Conservation (phyloP, 2,113 vertebrate genomes). For the Stercorarius parasiticus region DNA sequence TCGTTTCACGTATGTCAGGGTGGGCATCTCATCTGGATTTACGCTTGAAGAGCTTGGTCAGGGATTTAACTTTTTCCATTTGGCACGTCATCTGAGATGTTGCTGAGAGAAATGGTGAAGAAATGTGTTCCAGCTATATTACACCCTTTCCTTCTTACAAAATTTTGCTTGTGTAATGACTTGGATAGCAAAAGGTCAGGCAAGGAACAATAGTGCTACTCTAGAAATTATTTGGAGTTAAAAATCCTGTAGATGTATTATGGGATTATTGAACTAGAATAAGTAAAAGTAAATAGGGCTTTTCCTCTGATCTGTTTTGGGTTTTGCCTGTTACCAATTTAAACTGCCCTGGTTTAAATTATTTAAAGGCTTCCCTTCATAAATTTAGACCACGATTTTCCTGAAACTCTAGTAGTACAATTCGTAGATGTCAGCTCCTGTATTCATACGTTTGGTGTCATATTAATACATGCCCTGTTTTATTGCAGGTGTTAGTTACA, state of each 20-base stretch:
- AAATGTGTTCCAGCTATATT: background rate
- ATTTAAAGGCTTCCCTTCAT: constrained; percentile 6
- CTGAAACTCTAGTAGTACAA: background rate
- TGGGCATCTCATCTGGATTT: background rate
- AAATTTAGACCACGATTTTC: constrained; percentile 37
- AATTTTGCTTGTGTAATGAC: background rate
- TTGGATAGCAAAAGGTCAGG: background rate
- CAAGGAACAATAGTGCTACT: background rate
- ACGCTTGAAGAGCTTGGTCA: background rate
- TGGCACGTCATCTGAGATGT: background rate
- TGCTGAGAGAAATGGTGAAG: background rate
- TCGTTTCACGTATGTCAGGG: background rate
- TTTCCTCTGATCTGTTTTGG: background rate
- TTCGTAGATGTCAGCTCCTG: constrained; percentile 20
- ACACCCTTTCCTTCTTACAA: background rate
- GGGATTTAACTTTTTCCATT: constrained; percentile 45
- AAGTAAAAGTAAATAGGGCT: constrained; percentile 14
- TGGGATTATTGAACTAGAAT: background rate
- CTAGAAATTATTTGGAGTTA: background rate
- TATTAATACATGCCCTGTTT: background rate
- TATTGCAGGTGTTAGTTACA: background rate
- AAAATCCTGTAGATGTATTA: background rate
- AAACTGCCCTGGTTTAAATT: constrained; percentile 19
- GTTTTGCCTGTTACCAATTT: constrained; percentile 24
- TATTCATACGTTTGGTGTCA: background rate